phyloP scores from a whole-genome alignment of 2,113 vertebrate species.

The Chionodraco myersi region DNA sequence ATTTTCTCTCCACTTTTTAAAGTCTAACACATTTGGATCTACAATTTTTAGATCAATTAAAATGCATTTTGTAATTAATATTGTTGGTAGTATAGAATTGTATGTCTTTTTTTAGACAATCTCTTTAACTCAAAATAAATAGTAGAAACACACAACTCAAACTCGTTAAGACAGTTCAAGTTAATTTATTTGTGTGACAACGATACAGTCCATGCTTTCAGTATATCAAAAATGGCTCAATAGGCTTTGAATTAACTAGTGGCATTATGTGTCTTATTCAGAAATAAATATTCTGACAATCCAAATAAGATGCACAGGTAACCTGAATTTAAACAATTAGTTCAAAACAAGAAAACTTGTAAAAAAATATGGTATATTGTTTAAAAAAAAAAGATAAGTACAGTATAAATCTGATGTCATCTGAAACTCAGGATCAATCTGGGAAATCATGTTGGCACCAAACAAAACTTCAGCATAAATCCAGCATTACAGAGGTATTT shows the following conservation, averaged over 20 bases:
- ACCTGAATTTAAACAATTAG: slow-evolving; percentile 5
- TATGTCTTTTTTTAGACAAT: neutral
- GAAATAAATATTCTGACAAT: slow-evolving; percentile 52
- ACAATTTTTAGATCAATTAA: neutral
- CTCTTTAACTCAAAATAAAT: neutral
- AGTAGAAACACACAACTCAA: neutral
- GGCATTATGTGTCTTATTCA: slow-evolving; percentile 35
- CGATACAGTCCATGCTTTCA: slow-evolving; percentile 14
- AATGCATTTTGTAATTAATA: neutral
- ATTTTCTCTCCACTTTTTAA: no score
- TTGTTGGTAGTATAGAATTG: neutral
- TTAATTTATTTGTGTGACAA: slow-evolving; percentile 45
- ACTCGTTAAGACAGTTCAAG: slow-evolving; percentile 5
- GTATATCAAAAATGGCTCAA: slow-evolving; percentile 40
- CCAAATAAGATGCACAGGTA: slow-evolving; percentile 30
- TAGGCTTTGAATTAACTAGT: slow-evolving; percentile 49
- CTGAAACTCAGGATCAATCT: slow-evolving; percentile 19
- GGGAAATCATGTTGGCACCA: slow-evolving; percentile 21
- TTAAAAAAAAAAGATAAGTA: slow-evolving; percentile 55
- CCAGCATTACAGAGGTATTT: slow-evolving; percentile 54
- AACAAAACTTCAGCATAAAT: neutral
- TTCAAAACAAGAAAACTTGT: neutral
- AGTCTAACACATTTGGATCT: no score
- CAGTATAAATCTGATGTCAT: slow-evolving; percentile 48
- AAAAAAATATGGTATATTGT: slow-evolving; percentile 30